Base-by-base conservation (phyloP, 1,140 invertebrate genomes). In the Capitella teleta region DNA sequence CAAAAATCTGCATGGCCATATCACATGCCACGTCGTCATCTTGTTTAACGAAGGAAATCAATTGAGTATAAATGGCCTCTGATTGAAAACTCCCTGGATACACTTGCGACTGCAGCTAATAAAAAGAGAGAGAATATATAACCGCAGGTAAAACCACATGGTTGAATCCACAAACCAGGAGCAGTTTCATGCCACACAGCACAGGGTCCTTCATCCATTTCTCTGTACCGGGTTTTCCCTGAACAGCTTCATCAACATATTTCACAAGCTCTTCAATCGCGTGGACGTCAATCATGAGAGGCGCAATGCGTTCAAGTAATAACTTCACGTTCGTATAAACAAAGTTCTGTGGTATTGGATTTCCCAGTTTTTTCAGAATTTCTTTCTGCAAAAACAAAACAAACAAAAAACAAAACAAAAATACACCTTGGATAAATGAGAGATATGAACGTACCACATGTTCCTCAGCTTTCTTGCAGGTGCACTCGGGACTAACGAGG, bases 251-350 rank as follows among this genome's bases (percentile, higher is more conserved):
- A 28, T 69, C 61, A 14, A 74, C 60, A 48, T 66, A 63, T 37
- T 61, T 63, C 16, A 74, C 63, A 12, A 76, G 54, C 25, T 61
- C 49, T 21, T 70, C 54, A 38, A 76, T 58, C 30, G 89, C 86
- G 52, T 85, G 80, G 57, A 84, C 82, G 66, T 98, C 93, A 16
- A 98, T 85, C 83, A 96, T 89, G 2, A 97, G 87, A 0, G 89
- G 92, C 32, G 89, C 92, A 12, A 93, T 85, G 56, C 92, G 75
- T 71, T 97, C 91, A 25, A 97, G 74, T 12, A 97, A 68, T 80
- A 90, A 87, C 75, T 96, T 94, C 18, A 96, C 85, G 1, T 87
- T 92, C 62, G 91, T 92, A 69, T 95, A 96, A 65, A 94, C 90
- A 25, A 91, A 68, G 75, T 95, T 94, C 1, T 88, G 91, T 80